These are phyloP conservation scores for Pseudochaenichthys georgianus DNA, from an alignment of 2,797 vertebrate genomes.

Conservation along the genomic window DNA sequence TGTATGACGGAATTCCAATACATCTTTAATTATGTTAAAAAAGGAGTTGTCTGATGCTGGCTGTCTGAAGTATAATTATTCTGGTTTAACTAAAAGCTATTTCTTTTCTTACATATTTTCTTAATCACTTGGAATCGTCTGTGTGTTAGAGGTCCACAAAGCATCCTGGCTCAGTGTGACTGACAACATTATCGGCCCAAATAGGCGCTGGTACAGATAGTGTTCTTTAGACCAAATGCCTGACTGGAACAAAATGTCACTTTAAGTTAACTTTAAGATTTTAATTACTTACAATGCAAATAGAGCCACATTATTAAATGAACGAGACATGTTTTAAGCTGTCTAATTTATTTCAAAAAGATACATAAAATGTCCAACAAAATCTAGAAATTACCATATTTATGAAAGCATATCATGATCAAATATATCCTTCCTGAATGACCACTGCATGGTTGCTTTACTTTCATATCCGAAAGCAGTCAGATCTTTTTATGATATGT, in stretches of 20 bases:
- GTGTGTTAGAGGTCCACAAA: slow-evolving; percentile 58
- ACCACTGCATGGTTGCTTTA: slow-evolving; percentile 12
- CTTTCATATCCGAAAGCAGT: slow-evolving; percentile 14
- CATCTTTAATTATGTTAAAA: too few relatives aligned
- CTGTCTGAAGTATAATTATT: slow-evolving; percentile 36
- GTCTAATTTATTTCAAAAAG: background rate
- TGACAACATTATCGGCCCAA: slow-evolving; percentile 55
- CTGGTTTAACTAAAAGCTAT: slow-evolving; percentile 55
- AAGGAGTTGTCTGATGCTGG: slow-evolving; percentile 8
- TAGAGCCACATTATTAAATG: background rate
- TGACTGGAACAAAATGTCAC: slow-evolving; percentile 31
- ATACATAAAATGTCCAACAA: background rate
- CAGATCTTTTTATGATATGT: slow-evolving; percentile 38
- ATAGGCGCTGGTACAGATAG: slow-evolving; percentile 36
- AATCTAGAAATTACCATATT: background rate
- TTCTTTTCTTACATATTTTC: slow-evolving; percentile 52
- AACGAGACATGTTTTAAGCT: background rate
- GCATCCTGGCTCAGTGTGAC: slow-evolving; percentile 56
- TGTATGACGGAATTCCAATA: background rate
- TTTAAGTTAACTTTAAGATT: slow-evolving; percentile 1
- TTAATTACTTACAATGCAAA: slow-evolving; percentile 3
- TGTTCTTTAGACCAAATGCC: slow-evolving; percentile 41
- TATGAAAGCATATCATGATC: background rate
- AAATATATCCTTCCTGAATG: background rate
- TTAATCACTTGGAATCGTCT: slow-evolving; percentile 72